A percentile compares a stretch with the other conserved stretches of the same genome.
phyloP scores from a whole-genome alignment of 2,888 invertebrate species.

The Deroplatys truncata region DNA sequence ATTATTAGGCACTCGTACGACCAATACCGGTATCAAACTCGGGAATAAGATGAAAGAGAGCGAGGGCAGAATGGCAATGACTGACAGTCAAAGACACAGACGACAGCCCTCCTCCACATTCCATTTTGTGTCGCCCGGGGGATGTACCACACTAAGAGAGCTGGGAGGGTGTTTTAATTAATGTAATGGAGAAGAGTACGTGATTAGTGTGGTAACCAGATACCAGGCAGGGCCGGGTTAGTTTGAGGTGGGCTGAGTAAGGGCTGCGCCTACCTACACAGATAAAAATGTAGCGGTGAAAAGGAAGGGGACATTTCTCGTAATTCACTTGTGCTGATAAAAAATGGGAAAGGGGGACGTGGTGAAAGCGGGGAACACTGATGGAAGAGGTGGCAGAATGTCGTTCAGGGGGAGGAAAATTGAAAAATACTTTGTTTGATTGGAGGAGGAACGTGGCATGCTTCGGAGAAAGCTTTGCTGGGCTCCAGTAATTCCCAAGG shows the following conservation, averaged over 20 bases:
- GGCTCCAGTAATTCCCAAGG: not conserved
- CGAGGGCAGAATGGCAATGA: constrained; percentile 1
- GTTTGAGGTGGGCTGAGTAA: not conserved
- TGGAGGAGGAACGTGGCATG: not conserved
- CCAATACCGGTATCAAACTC: not conserved
- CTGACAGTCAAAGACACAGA: constrained; percentile 7
- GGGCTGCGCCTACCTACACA: not conserved
- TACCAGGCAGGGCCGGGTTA: not conserved
- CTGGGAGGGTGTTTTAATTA: constrained; percentile 21
- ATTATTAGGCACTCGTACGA: not conserved
- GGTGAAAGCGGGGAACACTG: not conserved
- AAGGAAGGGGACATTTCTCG: not conserved
- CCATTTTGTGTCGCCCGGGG: not conserved
- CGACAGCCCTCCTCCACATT: constrained; percentile 2
- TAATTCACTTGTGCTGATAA: not conserved
- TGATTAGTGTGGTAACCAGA: constrained; percentile 24
- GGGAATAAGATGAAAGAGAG: not conserved
- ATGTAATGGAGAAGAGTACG: constrained; percentile 25
- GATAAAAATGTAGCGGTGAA: not conserved
- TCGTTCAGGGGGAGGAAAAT: not conserved
- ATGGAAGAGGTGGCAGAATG: not conserved
- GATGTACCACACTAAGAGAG: not conserved
- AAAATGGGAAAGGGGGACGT: not conserved
- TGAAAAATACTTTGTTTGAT: not conserved
- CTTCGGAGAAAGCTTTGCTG: not conserved